Evolutionary conservation across 2,113 vertebrate species (phyloP), one percentile per base, ranked within the genome.

Genomic region (Larimichthys crocea): DNA sequence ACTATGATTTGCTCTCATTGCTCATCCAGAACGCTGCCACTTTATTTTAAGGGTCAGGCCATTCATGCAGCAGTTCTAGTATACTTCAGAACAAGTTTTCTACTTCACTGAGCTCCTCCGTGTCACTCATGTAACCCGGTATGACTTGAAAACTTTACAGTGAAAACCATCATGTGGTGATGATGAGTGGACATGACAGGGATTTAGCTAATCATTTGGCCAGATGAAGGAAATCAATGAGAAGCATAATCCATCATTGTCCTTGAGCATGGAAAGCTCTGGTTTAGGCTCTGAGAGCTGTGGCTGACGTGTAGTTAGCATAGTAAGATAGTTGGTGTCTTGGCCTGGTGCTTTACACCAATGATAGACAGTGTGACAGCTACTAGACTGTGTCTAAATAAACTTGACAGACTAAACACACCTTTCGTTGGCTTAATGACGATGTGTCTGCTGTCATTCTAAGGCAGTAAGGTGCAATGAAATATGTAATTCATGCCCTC

Each of bases 31-130:
- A 53, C 68, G 60, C 79, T 79, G 86, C 55, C 64, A 83, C 82
- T 86, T 89, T 88, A 86, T 90, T 89, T 90, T 82, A 86, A 78
- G 75, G 57, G 72, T 62, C 19, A 48, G 69, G 68, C 76, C 53
- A 67, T 60, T 82, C 75, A 79, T 35, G 72, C 67, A 53, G 70
- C 46, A 61, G 80, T 64, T 68, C 59, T 70, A 53, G 22, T 62
- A 65, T 22, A 56, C 80, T 86, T 94, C 73, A 80, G 59, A 92
- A 74, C 74, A 44, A 22, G 79, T 91, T 91, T 93, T 92, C 88
- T 83, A 68, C 88, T 80, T 89, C 63, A 79, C 78, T 88, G 71
- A 67, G 49, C 63, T 68, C 72, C 35, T 74, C 42, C 29, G 31
- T 52, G 52, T 42, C 72, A 20, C 61, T 74, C 77, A 46, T 72